Evolutionary conservation across 2,888 invertebrate species (phyloP).

Genomic region (Agriotes lineatus): DNA sequence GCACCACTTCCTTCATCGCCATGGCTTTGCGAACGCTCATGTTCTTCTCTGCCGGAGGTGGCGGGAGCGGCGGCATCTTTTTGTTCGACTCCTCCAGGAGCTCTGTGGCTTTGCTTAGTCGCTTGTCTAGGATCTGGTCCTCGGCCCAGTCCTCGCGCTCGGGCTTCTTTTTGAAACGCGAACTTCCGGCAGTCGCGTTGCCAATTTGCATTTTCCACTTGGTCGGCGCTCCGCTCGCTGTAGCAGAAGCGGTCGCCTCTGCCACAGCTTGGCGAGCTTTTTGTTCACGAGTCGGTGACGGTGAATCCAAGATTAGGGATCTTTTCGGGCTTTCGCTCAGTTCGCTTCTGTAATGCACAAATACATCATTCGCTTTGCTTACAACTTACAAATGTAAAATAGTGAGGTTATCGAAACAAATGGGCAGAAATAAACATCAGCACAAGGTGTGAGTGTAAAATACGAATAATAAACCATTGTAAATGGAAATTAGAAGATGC

Average conservation of each 20-base stretch:
- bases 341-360: slow-evolving; percentile 56
- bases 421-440: too few relatives aligned
- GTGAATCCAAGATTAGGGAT: slow-evolving; percentile 60
- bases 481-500: too few relatives aligned
- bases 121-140: slow-evolving; percentile 43
- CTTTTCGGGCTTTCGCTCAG: slow-evolving; percentile 60
- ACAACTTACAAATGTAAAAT: too few relatives aligned
- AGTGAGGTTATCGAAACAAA: too few relatives aligned
- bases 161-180: slow-evolving; percentile 74
- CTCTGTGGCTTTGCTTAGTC: slow-evolving; percentile 26
- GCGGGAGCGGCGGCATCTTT: slow-evolving; percentile 54
- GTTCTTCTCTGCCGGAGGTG: slow-evolving; percentile 69
- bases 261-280: slow-evolving; percentile 67
- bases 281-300: slow-evolving; percentile 66
- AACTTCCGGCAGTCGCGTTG: slow-evolving; percentile 67
- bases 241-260: slow-evolving; percentile 67
- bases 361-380: too few relatives aligned
- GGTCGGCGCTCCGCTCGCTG: slow-evolving; percentile 67
- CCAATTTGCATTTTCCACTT: slow-evolving; percentile 82
- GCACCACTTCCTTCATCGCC: slow-evolving; percentile 75
- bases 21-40: slow-evolving; percentile 73
- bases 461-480: too few relatives aligned
- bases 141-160: slow-evolving; percentile 61
- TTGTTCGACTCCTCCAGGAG: slow-evolving; percentile 30
- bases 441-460: too few relatives aligned